phyloP scores from a whole-genome alignment of 1,140 invertebrate genomes.

The Nasonia longicornis region DNA sequence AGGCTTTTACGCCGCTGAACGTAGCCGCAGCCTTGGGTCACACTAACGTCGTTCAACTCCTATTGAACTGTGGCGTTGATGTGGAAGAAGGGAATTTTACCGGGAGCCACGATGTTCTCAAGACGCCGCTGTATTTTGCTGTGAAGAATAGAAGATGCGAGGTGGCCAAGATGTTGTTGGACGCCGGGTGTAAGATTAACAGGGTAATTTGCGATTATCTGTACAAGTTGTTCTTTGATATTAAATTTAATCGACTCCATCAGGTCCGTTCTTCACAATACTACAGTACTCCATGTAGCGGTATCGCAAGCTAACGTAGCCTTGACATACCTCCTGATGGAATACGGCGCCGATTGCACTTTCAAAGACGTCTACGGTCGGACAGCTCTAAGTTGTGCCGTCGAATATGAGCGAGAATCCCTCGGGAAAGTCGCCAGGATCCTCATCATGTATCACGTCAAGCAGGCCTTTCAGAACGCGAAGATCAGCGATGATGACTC shows the following conservation, averaged over 20 bases:
- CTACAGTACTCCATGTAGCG: conserved; percentile 27
- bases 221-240: not conserved
- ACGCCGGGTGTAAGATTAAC: conserved; percentile 4
- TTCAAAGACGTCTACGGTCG: not conserved
- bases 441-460: not conserved
- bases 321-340: not conserved
- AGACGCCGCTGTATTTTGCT: conserved; percentile 23
- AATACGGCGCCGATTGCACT: not conserved
- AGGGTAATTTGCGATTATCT: conserved; percentile 1
- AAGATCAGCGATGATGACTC: not conserved
- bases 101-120: not conserved
- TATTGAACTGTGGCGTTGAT: not conserved
- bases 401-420: not conserved
- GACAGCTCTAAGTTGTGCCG: not conserved
- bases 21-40: conserved; percentile 13
- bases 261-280: conserved; percentile 8
- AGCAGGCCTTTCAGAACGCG: not conserved
- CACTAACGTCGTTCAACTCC: not conserved
- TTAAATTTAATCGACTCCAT: not conserved
- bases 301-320: not conserved
- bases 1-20: conserved; percentile 17
- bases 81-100: not conserved
- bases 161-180: conserved; percentile 3
- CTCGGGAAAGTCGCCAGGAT: not conserved
- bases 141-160: not conserved